Evolutionary conservation across 2,797 vertebrate genomes (phyloP), one percentile per base, ranked within the genome.

Genomic region (Coilia nasus): DNA sequence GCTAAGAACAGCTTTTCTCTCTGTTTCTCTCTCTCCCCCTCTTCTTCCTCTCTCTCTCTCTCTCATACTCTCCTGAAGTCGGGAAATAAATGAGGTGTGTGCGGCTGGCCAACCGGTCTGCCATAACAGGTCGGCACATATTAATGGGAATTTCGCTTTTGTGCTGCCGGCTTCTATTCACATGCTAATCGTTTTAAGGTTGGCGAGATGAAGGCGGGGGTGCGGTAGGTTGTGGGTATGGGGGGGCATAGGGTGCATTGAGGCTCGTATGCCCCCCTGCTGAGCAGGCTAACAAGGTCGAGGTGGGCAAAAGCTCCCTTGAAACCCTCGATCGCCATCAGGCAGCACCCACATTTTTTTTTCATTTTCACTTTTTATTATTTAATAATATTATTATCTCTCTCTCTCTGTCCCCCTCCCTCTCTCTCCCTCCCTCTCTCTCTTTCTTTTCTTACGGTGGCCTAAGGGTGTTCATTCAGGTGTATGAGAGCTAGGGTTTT

Each of bases 41-140:
- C 60, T 25, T 23, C 23, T n/a, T 62, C 59, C 23, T 67, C 23
- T 25, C 21, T 60, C 59, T 60, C 59, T 62, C 60, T 23, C 60
- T 25, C n/a, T 64, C 71, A 19, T 78, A 6, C 71, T 41, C 28
- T 78, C 67, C 14, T 64, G 62, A 64, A 28, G 23, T 0, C 0
- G 9, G 9, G 2, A 25, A 64, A 64, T 64, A 64, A 64, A 64
- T 64, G 28, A 64, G 12, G 23, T 23, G 23, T 64, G 2, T 28
- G 10, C 23, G 62, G 62, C 10, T 23, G 60, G 12, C 23, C n/a
- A n/a, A n/a, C n/a, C 31, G 31, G 31, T 71, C 64, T 28, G 4
- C 64, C 64, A 78, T 19, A 78, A 78, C 64, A 71, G 64, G 64
- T 71, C 64, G 14, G 64, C 64, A 44, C 17, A 44, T 41, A 44